A percentile compares a stretch with the other conserved stretches of the same genome.
phyloP scores from a whole-genome alignment of 2,113 vertebrate species.

The Puntigrus tetrazona region DNA sequence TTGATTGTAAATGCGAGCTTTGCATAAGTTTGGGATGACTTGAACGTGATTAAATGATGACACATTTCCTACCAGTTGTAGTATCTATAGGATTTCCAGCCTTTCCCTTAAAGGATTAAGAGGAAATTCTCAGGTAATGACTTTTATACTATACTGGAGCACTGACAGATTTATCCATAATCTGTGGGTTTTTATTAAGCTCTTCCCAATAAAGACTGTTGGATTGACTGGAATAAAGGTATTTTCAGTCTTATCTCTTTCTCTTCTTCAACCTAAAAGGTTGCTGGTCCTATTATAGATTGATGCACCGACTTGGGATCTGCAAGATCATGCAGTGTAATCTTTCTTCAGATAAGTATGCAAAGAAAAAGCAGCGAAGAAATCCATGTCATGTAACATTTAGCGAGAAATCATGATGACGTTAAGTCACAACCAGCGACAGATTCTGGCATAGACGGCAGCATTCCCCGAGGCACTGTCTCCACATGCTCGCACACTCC shows the following conservation, averaged over 20 bases:
- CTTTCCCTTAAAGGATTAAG: constrained; percentile 2
- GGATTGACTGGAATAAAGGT: neutral
- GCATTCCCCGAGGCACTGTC: neutral
- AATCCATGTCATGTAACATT: neutral
- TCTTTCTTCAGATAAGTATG: neutral
- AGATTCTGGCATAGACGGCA: neutral
- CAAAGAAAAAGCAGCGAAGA: neutral
- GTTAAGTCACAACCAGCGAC: neutral
- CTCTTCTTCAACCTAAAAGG: neutral
- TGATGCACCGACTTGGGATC: neutral
- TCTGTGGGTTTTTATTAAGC: neutral
- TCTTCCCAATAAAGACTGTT: neutral
- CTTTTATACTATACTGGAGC: neutral
- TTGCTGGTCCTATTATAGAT: neutral
- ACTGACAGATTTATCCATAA: neutral
- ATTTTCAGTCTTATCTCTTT: neutral
- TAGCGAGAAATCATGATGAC: neutral
- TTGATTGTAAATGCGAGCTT: too few species aligned
- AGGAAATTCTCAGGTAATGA: neutral
- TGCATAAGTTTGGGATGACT: neutral
- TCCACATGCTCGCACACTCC: neutral
- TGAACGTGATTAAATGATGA: too few species aligned
- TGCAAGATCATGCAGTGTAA: neutral
- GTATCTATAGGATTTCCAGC: neutral
- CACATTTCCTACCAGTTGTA: neutral